Base-by-base conservation (phyloP, 2,888 invertebrate genomes). In the Hemaris fuciformis region DNA sequence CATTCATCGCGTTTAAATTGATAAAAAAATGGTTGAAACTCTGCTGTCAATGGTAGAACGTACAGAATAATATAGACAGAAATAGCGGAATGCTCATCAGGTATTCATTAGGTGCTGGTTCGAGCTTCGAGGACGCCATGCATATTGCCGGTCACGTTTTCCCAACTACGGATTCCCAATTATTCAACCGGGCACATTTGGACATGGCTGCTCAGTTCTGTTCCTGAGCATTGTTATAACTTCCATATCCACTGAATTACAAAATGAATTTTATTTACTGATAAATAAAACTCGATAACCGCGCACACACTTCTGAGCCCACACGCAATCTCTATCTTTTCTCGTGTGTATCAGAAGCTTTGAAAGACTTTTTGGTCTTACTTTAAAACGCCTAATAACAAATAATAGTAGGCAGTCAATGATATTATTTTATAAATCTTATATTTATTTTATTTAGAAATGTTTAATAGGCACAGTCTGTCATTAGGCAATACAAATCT, bases 121-220 rank as follows among this genome's bases (percentile, higher is more conserved):
- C 48, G 66, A 68, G 38, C 38, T 73, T 65, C 72, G 75, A 73
- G 71, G 72, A 73, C 67, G 58, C 64, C 66, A 75, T 75, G 70
- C 71, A 75, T 74, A 71, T 76, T 71, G 67, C 69, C 57, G 62
- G 66, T 71, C 80, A 79, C 80, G 79, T 78, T 59, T 63, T 59
- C n/a, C 22, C 62, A 60, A 61, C 62, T 65, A 65, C 70, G 68
- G 68, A 71, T 71, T 74, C 72, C 70, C 72, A 79, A 79, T 73
- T 76, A 74, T 74, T 76, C 64, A 64, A 66, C 60, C 65, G 46
- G 13, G 22, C 42, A 59, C 23, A 59, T 45, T 18, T 4, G 31
- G 15, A n/a, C 45, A 59, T 45, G 45, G 15, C 7, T 8, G 18
- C 45, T 59, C 31, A 2, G n/a, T 45, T 22, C n/a, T 59, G 22